Evolutionary conservation across 2,888 invertebrate genomes (phyloP).

Genomic region (Cyclophora albipunctata): DNA sequence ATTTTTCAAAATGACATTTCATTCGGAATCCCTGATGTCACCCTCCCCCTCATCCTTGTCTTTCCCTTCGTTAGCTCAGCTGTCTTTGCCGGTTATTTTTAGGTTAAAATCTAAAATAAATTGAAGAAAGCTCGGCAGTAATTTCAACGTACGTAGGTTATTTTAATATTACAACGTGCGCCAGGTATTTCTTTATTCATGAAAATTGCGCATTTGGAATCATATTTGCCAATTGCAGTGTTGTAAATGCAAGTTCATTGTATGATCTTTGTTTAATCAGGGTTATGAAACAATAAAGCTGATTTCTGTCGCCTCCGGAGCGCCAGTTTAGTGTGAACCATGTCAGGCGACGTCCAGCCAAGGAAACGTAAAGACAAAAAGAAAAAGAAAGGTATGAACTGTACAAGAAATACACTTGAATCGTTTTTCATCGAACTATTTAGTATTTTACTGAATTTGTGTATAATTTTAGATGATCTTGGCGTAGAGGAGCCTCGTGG

Average conservation of each 20-base stretch:
- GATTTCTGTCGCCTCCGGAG: constrained; percentile 55
- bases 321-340: constrained; percentile 68
- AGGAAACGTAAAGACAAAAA: constrained; percentile 90
- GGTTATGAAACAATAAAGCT: constrained; percentile 70
- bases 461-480: constrained; percentile 57
- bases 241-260: constrained; percentile 40
- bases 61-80: constrained; percentile 35
- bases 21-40: too few relatives aligned
- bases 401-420: constrained; percentile 4
- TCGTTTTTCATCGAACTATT: neutral
- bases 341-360: constrained; percentile 92
- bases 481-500: constrained; percentile 63
- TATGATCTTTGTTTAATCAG: constrained; percentile 60
- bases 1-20: too few relatives aligned
- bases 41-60: constrained; percentile 34
- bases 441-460: neutral
- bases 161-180: constrained; percentile 63
- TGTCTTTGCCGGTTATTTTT: constrained; percentile 72
- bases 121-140: constrained; percentile 58
- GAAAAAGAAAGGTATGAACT: constrained; percentile 82
- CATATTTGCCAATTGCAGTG: constrained; percentile 33
- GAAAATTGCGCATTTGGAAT: constrained; percentile 64
- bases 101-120: constrained; percentile 74
- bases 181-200: constrained; percentile 47
- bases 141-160: constrained; percentile 62